A percentile compares a stretch with the other conserved stretches of the same genome.
Conservation (phyloP, 1,140 invertebrate genomes). For the Wasmannia auropunctata region DNA sequence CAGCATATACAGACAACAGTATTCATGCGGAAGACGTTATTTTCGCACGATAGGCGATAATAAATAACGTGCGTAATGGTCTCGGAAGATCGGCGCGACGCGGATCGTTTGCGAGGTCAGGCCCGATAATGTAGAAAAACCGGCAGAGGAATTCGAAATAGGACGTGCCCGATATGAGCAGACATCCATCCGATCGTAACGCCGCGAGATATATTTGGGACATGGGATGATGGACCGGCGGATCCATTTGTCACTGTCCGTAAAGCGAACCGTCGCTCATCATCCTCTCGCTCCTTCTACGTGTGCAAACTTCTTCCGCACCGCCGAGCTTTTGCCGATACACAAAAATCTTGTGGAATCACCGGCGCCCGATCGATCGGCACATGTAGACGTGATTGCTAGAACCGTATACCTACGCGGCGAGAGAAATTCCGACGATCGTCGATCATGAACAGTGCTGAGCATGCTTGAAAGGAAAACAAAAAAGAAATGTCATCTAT, state of each 20-base stretch:
- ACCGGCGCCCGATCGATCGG: conserved; percentile 53
- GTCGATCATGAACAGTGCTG: conserved; percentile 5
- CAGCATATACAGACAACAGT: background rate
- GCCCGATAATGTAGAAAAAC: conserved; percentile 57
- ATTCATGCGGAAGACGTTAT: conserved; percentile 52
- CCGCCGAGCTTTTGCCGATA: conserved; percentile 33
- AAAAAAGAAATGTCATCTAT: background rate
- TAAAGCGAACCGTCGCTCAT: conserved; percentile 36
- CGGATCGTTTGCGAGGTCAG: conserved; percentile 15
- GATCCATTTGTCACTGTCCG: conserved; percentile 73
- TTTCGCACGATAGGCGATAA: conserved; percentile 46
- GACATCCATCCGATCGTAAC: conserved; percentile 61
- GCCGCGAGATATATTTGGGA: conserved; percentile 59
- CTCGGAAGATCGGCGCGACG: conserved; percentile 20
- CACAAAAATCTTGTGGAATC: conserved; percentile 61
- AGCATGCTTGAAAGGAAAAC: background rate
- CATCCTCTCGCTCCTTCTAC: conserved; percentile 18
- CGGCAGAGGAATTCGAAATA: conserved; percentile 61
- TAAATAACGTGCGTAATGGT: conserved; percentile 66
- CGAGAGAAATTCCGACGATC: conserved; percentile 10
- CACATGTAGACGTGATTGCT: background rate
- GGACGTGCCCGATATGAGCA: conserved; percentile 45
- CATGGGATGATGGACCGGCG: conserved; percentile 35
- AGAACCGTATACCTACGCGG: background rate
- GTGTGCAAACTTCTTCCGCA: conserved; percentile 39